These are phyloP conservation scores for Zaprionus africanus DNA, from an alignment of 1,140 invertebrate genomes.

Conservation along the genomic window DNA sequence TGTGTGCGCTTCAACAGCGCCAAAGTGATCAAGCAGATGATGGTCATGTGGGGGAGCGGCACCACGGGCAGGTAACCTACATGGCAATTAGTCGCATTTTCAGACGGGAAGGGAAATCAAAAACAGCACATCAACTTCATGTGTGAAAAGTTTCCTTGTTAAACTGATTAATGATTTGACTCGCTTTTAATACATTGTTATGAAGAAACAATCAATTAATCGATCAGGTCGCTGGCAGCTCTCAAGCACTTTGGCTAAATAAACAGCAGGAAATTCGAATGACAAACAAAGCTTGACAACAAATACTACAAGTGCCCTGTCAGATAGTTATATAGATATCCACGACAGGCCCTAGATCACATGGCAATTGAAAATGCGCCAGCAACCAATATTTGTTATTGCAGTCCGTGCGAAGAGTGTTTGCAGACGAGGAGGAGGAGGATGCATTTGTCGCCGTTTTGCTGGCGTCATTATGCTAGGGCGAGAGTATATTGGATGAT, in stretches of 20 bases:
- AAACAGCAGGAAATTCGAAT: conserved; percentile 47
- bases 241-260: conserved; percentile 40
- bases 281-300: conserved; percentile 41
- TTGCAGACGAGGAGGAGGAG: neutral
- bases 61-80: neutral
- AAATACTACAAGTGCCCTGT: conserved; percentile 38
- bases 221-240: conserved; percentile 39
- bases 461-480: conserved; percentile 74
- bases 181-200: neutral
- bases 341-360: conserved; percentile 52
- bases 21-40: conserved; percentile 3
- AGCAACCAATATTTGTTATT: conserved; percentile 75
- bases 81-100: neutral
- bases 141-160: too few species aligned
- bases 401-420: conserved; percentile 16
- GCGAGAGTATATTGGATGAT: neutral
- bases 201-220: conserved; percentile 23
- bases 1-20: neutral
- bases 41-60: neutral
- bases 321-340: conserved; percentile 38
- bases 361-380: conserved; percentile 68
- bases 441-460: conserved; percentile 70
- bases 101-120: neutral
- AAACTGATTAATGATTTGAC: too few species aligned
- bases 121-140: too few species aligned